Base-by-base conservation (phyloP, 2,888 invertebrate genomes). In the Theretra japonica region DNA sequence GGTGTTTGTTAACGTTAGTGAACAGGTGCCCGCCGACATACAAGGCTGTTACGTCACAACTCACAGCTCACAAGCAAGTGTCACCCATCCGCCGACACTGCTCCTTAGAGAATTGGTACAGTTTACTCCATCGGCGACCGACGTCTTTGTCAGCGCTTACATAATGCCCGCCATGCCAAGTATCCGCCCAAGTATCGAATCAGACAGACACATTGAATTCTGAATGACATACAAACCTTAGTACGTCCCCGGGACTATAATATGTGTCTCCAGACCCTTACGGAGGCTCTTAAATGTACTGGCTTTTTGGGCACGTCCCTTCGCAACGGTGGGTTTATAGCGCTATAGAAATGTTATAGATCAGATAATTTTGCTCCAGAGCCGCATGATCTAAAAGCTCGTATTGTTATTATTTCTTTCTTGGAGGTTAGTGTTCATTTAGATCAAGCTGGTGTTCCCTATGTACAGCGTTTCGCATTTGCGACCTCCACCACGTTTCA, bases 281-380 rank as follows among this genome's bases (percentile, higher is more conserved):
- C 72, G 74, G 65, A 60, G 70, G 19, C 70, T 73, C 71, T 75
- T 70, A 80, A 78, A 76, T 73, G 68, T 72, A 73, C 69, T 72
- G 57, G 72, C 72, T 74, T 74, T 73, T 72, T 74, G 65, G 70
- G 21, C 21, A 28, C 15, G 53, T 30, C 50, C 48, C 41, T 65
- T 25, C 48, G 65, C 65, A 48, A 41, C 65, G 48, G 15, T 2
- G 73, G 74, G 59, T 73, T 72, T 70, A 68, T 48, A 73, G 72
- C 50, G 72, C 69, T 65, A 65, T 19, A 74, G 71, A 74, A 73
- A 73, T 74, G 72, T 73, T 75, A 72, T 74, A 6, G 7, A 65
- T 65, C 68, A 69, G 68, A 73, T 70, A 65, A 68, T 74, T 74
- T 74, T 73, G 70, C 73, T 62, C 74, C 71, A 57, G 72, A 71